phyloP scores from a whole-genome alignment of 2,797 vertebrate species.

The Sitta carolinensis region DNA sequence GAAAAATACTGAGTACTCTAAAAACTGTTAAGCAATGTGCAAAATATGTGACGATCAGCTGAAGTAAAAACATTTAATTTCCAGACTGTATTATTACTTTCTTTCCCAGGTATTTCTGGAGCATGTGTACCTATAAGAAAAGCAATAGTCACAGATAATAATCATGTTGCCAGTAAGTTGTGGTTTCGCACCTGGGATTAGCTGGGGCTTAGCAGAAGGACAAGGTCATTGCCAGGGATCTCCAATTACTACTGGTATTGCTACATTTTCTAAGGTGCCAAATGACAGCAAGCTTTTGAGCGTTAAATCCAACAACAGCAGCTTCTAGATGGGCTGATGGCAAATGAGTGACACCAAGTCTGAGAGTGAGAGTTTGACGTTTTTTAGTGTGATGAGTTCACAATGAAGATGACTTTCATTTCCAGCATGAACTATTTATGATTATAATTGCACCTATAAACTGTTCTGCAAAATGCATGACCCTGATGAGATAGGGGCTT shows the following conservation, averaged over 20 bases:
- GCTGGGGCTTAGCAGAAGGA: conserved; percentile 61
- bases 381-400: conserved; percentile 72
- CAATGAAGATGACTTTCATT: conserved; percentile 70
- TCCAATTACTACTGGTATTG: conserved; percentile 69
- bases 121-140: background rate
- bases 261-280: conserved; percentile 66
- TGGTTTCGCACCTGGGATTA: conserved; percentile 65
- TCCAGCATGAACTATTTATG: conserved; percentile 19
- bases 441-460: background rate
- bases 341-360: conserved; percentile 67
- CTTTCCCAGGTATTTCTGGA: conserved; percentile 41
- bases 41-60: background rate
- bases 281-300: conserved; percentile 70
- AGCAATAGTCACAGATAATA: conserved; percentile 55
- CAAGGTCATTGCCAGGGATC: conserved; percentile 73
- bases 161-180: conserved; percentile 69
- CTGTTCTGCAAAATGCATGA: background rate
- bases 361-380: conserved; percentile 55
- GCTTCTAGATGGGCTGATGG: conserved; percentile 64
- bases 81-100: background rate
- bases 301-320: conserved; percentile 69
- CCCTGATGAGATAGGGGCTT: background rate
- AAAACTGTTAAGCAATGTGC: background rate
- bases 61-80: conserved; percentile 56
- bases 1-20: conserved; percentile 30